Percentiles rank a stretch among this genome's conserved stretches.
Conservation (phyloP, 2,113 vertebrate species). For the Tachysurus fulvidraco region DNA sequence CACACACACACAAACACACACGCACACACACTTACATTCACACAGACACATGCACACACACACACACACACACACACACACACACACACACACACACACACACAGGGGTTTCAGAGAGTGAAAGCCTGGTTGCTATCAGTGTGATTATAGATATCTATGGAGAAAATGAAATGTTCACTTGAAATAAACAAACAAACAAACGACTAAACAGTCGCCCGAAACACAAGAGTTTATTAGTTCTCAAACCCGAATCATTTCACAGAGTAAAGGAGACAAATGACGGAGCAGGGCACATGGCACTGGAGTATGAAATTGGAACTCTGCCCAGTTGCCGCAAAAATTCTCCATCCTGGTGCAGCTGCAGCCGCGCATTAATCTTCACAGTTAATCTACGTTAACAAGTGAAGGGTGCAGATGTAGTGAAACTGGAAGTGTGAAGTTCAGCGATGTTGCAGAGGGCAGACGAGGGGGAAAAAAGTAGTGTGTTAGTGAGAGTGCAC, state of each 20-base stretch:
- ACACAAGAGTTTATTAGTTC: constrained; percentile 17
- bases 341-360: not conserved
- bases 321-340: constrained; percentile 5
- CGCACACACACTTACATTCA: too few species aligned
- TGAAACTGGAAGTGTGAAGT: not conserved
- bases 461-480: not conserved
- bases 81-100: not conserved
- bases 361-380: not conserved
- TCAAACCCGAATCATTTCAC: constrained; percentile 23
- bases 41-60: too few species aligned
- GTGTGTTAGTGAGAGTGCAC: not conserved
- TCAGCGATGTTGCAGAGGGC: not conserved
- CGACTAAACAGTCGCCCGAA: not conserved
- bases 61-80: not conserved
- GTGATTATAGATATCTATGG: constrained; percentile 32
- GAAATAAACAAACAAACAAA: not conserved
- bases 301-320: constrained; percentile 43
- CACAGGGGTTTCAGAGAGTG: not conserved
- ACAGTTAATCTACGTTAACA: constrained; percentile 16
- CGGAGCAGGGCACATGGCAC: not conserved
- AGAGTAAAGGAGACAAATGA: constrained; percentile 32
- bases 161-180: not conserved
- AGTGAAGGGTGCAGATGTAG: constrained; percentile 20
- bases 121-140: constrained; percentile 20
- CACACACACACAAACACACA: too few species aligned